Conservation (phyloP, 2,113 vertebrate genomes). For the Natator depressus region DNA sequence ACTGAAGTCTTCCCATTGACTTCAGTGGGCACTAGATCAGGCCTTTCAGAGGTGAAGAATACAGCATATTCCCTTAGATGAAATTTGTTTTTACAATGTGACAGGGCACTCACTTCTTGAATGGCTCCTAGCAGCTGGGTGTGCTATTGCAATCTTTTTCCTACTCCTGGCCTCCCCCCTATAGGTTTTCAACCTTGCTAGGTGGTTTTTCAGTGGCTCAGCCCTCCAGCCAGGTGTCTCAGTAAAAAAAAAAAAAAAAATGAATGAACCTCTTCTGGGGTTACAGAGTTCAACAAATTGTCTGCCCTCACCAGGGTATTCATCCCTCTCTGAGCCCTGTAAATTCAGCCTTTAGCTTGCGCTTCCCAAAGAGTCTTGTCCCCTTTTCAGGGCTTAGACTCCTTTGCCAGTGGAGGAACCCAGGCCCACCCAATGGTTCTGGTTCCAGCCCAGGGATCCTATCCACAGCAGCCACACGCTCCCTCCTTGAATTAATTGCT, state of each 20-base stretch:
- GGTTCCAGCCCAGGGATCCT: background rate
- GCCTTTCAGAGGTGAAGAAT: accelerated
- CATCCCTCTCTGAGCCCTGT: background rate
- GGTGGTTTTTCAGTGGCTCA: background rate
- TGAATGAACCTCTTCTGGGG: background rate
- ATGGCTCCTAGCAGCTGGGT: background rate
- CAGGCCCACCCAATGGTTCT: background rate
- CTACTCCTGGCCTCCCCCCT: no score
- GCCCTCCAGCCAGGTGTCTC: background rate
- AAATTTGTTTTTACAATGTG: background rate
- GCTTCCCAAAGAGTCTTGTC: background rate
- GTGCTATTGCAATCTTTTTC: background rate
- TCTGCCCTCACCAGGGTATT: background rate
- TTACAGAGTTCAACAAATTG: background rate
- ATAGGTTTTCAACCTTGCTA: background rate
- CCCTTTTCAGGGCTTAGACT: background rate
- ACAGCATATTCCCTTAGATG: background rate
- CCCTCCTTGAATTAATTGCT: background rate
- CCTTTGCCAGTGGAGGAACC: background rate
- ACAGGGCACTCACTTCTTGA: background rate
- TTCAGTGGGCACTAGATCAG: background rate
- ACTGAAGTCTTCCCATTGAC: background rate
- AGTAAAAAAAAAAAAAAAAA: background rate
- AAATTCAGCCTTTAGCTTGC: background rate
- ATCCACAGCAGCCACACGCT: background rate